Percentiles rank a stretch among this genome's conserved stretches.
phyloP scores from a whole-genome alignment of 2,888 invertebrate species.

The Mimachlamys varia region DNA sequence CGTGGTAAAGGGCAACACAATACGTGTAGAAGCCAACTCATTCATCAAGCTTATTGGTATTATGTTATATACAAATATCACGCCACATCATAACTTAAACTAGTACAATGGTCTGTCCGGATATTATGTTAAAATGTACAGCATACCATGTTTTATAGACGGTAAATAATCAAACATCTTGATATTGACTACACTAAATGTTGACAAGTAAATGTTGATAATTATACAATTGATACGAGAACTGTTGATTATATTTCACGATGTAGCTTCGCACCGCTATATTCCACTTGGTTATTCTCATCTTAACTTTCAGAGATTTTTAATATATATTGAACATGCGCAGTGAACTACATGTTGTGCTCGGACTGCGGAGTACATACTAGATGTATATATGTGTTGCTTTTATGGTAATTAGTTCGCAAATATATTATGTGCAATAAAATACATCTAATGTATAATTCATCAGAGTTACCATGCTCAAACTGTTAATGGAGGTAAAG shows the following conservation, averaged over 20 bases:
- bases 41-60: not conserved
- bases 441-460: not conserved
- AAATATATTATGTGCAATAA: slow-evolving; percentile 14
- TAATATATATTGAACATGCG: slow-evolving; percentile 1
- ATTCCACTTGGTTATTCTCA: not conserved
- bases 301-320: not conserved
- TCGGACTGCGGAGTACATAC: not conserved
- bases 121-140: not conserved
- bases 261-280: too few relatives aligned
- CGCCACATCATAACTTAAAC: not conserved
- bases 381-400: not conserved
- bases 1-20: not conserved
- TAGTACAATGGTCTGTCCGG: not conserved
- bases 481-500: not conserved
- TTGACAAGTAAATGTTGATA: too few relatives aligned
- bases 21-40: not conserved
- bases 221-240: not conserved
- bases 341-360: not conserved
- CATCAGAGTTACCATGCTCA: not conserved
- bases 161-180: not conserved
- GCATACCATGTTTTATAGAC: not conserved
- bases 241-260: too few relatives aligned
- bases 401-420: slow-evolving; percentile 16
- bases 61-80: not conserved
- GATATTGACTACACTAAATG: not conserved